Percentiles rank a stretch among this genome's conserved stretches.
These are phyloP conservation scores for Lepas anatifera DNA, from an alignment of 2,888 invertebrate genomes.

Conservation along the genomic window DNA sequence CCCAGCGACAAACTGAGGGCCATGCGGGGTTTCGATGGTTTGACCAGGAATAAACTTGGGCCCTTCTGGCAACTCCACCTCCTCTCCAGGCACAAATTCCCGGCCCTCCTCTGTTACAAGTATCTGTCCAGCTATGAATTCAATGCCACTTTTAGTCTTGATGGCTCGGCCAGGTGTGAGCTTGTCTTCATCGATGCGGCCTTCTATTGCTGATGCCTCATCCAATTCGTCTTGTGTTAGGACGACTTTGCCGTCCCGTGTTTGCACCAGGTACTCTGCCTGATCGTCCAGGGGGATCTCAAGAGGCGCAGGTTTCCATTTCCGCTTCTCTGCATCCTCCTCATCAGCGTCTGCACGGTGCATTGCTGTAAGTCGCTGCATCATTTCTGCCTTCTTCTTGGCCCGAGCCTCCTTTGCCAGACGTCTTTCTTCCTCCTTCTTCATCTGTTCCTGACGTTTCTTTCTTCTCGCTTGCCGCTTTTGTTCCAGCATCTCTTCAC, in stretches of 20 bases:
- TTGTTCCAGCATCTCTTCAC: not conserved
- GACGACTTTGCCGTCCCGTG: not conserved
- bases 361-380: not conserved
- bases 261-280: not conserved
- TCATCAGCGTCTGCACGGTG: slow-evolving; percentile 2
- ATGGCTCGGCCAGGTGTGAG: not conserved
- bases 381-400: not conserved
- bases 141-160: not conserved
- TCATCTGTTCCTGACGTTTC: slow-evolving; percentile 30
- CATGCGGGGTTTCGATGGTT: not conserved
- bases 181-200: not conserved
- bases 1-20: not conserved
- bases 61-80: slow-evolving; percentile 11
- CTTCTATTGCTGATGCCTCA: not conserved
- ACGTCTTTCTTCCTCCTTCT: not conserved
- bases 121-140: slow-evolving; percentile 47
- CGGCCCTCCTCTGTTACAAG: slow-evolving; percentile 39
- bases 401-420: not conserved
- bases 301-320: not conserved
- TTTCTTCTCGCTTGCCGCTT: slow-evolving; percentile 40
- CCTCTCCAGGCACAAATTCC: slow-evolving; percentile 20
- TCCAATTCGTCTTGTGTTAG: not conserved
- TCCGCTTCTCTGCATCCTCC: too few relatives aligned
- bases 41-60: slow-evolving; percentile 25
- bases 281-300: not conserved